Conservation (phyloP, 53 echinoderm and acorn worm genomes). For the Actinopyga echinites region DNA sequence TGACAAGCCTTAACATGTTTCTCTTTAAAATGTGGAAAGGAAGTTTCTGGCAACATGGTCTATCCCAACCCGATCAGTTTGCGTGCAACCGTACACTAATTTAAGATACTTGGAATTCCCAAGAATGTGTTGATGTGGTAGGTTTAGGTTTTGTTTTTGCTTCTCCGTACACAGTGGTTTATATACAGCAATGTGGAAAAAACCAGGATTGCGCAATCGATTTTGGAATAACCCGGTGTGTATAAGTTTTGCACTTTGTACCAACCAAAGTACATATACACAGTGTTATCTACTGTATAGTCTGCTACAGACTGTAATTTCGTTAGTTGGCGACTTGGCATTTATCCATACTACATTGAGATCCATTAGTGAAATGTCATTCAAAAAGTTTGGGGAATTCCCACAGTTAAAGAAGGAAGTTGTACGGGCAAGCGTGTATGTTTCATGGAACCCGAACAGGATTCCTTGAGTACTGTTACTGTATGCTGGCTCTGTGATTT, state of each 20-base stretch:
- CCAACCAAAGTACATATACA: background rate
- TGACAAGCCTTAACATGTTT: too few species aligned
- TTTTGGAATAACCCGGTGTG: background rate
- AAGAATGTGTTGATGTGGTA: background rate
- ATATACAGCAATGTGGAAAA: background rate
- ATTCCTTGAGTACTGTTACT: background rate
- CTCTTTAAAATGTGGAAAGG: too few species aligned
- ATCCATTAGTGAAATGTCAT: too few species aligned
- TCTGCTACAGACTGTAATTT: background rate
- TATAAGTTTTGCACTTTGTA: background rate
- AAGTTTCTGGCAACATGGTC: too few species aligned
- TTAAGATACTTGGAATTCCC: slow-evolving; percentile 11
- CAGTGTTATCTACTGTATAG: background rate
- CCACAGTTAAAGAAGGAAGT: background rate
- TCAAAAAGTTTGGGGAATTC: background rate
- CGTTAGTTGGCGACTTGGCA: too few species aligned
- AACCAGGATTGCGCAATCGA: slow-evolving; percentile 9
- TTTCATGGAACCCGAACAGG: slow-evolving; percentile 27
- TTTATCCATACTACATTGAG: too few species aligned
- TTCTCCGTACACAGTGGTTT: background rate
- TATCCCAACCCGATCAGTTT: too few species aligned
- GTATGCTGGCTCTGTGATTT: too few species aligned
- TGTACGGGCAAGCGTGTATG: background rate
- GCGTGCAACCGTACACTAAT: background rate
- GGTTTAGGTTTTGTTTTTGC: background rate